Evolutionary conservation across 2,888 invertebrate species (phyloP).

Genomic region (Listrodromus nycthemerus): DNA sequence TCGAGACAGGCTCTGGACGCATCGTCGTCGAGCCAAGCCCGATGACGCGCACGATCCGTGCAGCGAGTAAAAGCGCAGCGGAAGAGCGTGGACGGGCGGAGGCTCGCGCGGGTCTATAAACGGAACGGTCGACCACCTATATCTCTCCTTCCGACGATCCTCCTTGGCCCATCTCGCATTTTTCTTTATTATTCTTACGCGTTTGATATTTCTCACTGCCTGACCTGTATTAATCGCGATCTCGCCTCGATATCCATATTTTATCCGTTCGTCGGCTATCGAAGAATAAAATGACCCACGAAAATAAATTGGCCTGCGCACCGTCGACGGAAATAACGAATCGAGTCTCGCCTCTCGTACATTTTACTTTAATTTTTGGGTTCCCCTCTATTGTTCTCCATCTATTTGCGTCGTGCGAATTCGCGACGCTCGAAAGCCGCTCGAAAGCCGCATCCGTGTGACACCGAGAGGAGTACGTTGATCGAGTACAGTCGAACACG

Average conservation of each 20-base stretch:
- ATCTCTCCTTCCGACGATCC: slow-evolving; percentile 35
- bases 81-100: slow-evolving; percentile 38
- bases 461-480: background rate
- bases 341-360: slow-evolving; percentile 45
- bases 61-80: slow-evolving; percentile 59
- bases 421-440: background rate
- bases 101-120: slow-evolving; percentile 64
- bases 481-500: background rate
- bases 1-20: slow-evolving; percentile 63
- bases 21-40: slow-evolving; percentile 63
- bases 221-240: background rate
- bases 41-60: slow-evolving; percentile 65
- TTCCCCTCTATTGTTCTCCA: slow-evolving; percentile 6
- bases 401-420: background rate
- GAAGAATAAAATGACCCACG: too few species aligned
- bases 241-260: too few species aligned
- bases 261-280: too few species aligned
- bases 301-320: slow-evolving; percentile 30
- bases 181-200: slow-evolving; percentile 50
- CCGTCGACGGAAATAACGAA: slow-evolving; percentile 52
- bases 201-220: slow-evolving; percentile 6
- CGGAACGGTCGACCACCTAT: slow-evolving; percentile 58
- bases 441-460: background rate
- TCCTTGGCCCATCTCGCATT: slow-evolving; percentile 43
- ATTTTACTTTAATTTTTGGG: slow-evolving; percentile 39